Base-by-base conservation (phyloP, 2,797 vertebrate species). In the Salmo trutta region DNA sequence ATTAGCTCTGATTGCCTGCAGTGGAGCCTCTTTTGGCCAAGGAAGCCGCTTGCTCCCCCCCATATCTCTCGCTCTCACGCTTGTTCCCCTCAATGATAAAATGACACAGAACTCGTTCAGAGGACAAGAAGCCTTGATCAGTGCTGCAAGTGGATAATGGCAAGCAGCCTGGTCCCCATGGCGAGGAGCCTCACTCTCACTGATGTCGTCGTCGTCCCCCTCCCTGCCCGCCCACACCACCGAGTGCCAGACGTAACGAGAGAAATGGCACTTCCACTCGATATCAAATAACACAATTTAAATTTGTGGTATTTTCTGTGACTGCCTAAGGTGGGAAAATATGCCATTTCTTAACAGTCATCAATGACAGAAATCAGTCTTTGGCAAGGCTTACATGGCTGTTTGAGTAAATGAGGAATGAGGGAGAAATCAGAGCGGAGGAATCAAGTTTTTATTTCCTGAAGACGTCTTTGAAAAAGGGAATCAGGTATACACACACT, bases 1-100 rank as follows among this genome's bases (percentile, higher is more conserved):
- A 87, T 87, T 87, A 82, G 75, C 24, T 52, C 80, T 81, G 84
- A 87, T 85, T 85, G 82, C 71, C 74, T 75, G 71, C 56, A 67
- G 78, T 79, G 62, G 74, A 36, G 68, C 59, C 74, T 79, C 82
- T 77, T 83, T 79, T 69, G 69, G 36, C 73, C 75, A 71, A 52
- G 27, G 64, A 79, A 81, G 77, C 56, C 24, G 69, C 68, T 75
- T 31, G 47, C 51, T 33, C 29, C 62, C 53, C 52, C 12, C 52
- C 5, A 47, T 56, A 17, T 53, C 24, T 68, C 15, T 33, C 15
- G 1, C 29, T n/a, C 21, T 53, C 73, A 53, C 84, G 74, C 51
- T 74, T 77, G 78, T 68, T 64, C 16, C 68, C 33, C 59, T 76
- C 78, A 84, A 82, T 79, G 68, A 56, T 70, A 65, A 33, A 77